These are phyloP conservation scores for Notothenia rossii DNA, from an alignment of 2,113 vertebrate genomes.

Conservation along the genomic window DNA sequence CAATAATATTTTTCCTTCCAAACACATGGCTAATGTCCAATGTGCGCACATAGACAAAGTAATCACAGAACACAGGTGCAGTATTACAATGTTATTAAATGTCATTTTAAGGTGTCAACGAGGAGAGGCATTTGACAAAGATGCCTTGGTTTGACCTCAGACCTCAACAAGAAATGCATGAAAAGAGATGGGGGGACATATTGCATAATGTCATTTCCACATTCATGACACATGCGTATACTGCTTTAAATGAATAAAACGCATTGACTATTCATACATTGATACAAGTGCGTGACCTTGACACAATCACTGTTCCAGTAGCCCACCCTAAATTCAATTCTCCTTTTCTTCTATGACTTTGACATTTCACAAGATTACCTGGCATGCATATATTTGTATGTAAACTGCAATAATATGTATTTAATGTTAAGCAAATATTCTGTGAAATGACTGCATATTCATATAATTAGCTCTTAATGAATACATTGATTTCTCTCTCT, in stretches of 20 bases:
- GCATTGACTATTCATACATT: slow-evolving; percentile 59
- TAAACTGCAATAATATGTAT: not conserved
- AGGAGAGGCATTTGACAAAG: slow-evolving; percentile 7
- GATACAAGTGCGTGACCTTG: slow-evolving; percentile 48
- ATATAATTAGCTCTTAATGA: not conserved
- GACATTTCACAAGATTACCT: slow-evolving; percentile 4
- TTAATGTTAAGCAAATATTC: not conserved
- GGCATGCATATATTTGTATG: not conserved
- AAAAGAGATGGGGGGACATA: slow-evolving; percentile 1
- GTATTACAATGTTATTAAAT: not conserved
- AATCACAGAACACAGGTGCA: slow-evolving; percentile 15
- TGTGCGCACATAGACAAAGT: slow-evolving; percentile 1
- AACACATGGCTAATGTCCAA: slow-evolving; percentile 1
- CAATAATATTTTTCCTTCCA: not conserved
- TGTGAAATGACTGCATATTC: not conserved
- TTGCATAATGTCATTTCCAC: slow-evolving; percentile 22
- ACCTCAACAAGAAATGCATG: slow-evolving; percentile 32
- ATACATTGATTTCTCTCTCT: not conserved
- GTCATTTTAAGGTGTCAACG: slow-evolving; percentile 1
- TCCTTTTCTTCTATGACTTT: slow-evolving; percentile 9
- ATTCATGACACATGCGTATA: slow-evolving; percentile 35
- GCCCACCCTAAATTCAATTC: slow-evolving; percentile 8
- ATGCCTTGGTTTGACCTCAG: slow-evolving; percentile 34
- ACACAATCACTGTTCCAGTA: slow-evolving; percentile 21
- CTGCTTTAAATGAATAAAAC: slow-evolving; percentile 22